phyloP scores from a whole-genome alignment of 1,140 invertebrate genomes.

The Cotesia typhae region DNA sequence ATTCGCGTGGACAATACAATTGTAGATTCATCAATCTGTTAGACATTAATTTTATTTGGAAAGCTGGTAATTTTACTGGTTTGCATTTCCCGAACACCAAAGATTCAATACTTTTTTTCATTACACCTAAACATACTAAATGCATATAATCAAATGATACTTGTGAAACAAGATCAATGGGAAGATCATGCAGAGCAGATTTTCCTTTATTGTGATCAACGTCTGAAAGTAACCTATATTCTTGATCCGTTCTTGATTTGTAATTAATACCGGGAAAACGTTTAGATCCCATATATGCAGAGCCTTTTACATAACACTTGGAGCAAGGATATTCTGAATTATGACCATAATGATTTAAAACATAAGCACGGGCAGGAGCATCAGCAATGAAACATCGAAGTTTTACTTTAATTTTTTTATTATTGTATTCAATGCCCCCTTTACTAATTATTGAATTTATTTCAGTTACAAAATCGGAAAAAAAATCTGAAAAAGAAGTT shows the following conservation, averaged over 20 bases:
- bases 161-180: conserved; percentile 28
- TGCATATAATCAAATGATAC: conserved; percentile 43
- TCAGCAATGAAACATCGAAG: conserved; percentile 35
- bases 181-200: conserved; percentile 6
- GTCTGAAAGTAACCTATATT: conserved; percentile 35
- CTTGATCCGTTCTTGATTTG: conserved; percentile 22
- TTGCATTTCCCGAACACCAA: conserved; percentile 28
- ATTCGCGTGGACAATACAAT: conserved; percentile 44
- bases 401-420: not conserved
- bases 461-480: conserved; percentile 29
- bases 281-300: not conserved
- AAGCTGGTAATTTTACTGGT: conserved; percentile 10
- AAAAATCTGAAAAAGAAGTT: conserved; percentile 15
- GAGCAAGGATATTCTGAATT: conserved; percentile 34
- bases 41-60: not conserved
- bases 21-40: conserved; percentile 13
- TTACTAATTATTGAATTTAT: not conserved
- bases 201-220: conserved; percentile 34
- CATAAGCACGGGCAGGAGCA: conserved; percentile 35
- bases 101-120: conserved; percentile 32
- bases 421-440: not conserved
- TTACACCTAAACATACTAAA: conserved; percentile 33
- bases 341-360: no score
- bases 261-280: conserved; percentile 21
- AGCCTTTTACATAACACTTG: conserved; percentile 37